Conservation (phyloP, 1,140 invertebrate genomes). For the Zaprionus taronus region DNA sequence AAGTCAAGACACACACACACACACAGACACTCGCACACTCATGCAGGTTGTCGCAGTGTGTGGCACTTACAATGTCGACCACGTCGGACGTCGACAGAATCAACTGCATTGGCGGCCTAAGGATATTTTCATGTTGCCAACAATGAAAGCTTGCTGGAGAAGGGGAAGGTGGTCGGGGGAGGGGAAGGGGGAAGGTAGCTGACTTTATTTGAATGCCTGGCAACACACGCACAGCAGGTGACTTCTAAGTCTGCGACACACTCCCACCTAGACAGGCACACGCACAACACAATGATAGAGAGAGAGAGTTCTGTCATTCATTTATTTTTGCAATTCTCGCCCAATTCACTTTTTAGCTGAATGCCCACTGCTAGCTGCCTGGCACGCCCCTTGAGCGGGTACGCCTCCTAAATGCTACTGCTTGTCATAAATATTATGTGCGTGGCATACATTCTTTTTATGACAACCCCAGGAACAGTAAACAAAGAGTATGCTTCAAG, state of each 20-base stretch:
- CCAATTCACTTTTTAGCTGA: conserved; percentile 36
- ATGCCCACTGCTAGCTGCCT: neutral
- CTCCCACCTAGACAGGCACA: neutral
- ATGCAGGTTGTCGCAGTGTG: conserved; percentile 16
- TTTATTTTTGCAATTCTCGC: conserved; percentile 43
- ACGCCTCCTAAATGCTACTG: neutral
- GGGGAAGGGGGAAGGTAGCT: neutral
- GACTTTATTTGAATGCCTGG: conserved; percentile 8
- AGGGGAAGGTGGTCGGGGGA: neutral
- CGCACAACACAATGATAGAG: conserved; percentile 1
- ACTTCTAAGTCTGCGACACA: conserved; percentile 25
- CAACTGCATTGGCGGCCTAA: conserved; percentile 67
- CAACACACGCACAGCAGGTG: conserved; percentile 47
- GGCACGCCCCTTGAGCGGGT: neutral
- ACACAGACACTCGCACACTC: conserved; percentile 20
- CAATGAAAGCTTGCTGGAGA: conserved; percentile 47
- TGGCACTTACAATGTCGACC: conserved; percentile 26
- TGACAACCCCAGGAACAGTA: neutral
- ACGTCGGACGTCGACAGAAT: conserved; percentile 38
- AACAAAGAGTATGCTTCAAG: neutral
- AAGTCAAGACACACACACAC: conserved; percentile 62
- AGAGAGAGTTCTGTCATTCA: conserved; percentile 42
- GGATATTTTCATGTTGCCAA: conserved; percentile 67
- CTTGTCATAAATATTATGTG: conserved; percentile 21
- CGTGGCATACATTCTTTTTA: conserved; percentile 22